Evolutionary conservation across 2,797 vertebrate genomes (phyloP), one percentile per base, ranked within the genome.

Genomic region (Pelochelys cantorii): DNA sequence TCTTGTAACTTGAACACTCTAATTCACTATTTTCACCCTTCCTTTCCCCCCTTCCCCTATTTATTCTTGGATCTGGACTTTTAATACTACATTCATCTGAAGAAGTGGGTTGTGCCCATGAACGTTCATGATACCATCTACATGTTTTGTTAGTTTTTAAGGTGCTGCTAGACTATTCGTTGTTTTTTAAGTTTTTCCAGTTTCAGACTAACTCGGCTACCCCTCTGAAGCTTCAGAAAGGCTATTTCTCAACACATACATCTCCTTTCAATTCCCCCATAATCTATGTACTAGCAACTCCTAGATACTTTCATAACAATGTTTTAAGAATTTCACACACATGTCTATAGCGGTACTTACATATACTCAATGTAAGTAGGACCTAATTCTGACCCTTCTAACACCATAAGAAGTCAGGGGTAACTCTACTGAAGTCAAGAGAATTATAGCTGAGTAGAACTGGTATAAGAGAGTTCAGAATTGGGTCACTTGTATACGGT

Each of bases 341-440:
- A 22, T 79, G 31, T 71, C 87, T 83, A 89, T 68, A 90, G 42
- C n/a, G 53, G 75, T 89, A 85, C 12, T 92, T 29, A 34, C 65
- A 34, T n/a, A 55, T 83, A 0, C 1, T 86, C 29, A 79, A 85
- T 65, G 7, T 78, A 34, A 68, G 55, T 65, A 83, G 9, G 31
- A 60, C 77, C 89, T 92, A 85, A 82, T 83, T 74, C 90, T 17
- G 9, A 6, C 93, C 65, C 68, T 53, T 54, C 31, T 17, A 90
- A 11, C 15, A 90, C 11, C 54, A 94, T 74, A 77, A 88, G 84
- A 90, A 87, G 85, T 5, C 56, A 10, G 9, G 0, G 82, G 48
- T 85, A 90, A 87, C 14, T 37, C 15, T 42, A 93, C 57, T 94
- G 84, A 89, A 88, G 90, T 86, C 89, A 93, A 83, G 74, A 92